phyloP scores from a whole-genome alignment of 2,113 vertebrate genomes.

The Nothobranchius furzeri region DNA sequence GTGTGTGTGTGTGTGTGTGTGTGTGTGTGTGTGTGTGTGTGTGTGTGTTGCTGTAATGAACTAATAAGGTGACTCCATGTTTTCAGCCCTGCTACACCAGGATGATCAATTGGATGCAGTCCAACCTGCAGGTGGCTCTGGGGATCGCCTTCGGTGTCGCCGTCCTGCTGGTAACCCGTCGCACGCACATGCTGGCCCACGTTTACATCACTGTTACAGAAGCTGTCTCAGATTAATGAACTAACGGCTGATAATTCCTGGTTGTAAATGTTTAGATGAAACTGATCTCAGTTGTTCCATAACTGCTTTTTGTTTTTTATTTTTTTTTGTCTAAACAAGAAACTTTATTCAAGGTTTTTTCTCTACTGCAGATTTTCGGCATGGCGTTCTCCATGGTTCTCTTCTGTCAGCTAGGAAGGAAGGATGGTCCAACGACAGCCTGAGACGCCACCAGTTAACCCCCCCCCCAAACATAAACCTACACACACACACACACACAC shows the following conservation, averaged over 20 bases:
- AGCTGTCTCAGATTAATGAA: no score
- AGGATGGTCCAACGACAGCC: constrained; percentile 18
- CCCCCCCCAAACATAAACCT: no score
- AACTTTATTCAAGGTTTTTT: neutral
- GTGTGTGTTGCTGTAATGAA: no score
- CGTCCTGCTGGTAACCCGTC: constrained; percentile 60
- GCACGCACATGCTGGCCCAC: neutral
- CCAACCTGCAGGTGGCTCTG: constrained; percentile 49
- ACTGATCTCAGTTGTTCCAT: no score
- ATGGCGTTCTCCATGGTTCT: constrained; percentile 74
- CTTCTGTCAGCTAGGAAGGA: constrained; percentile 69
- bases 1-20: no score
- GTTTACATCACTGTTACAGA: no score
- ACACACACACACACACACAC: neutral
- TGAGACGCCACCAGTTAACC: constrained; percentile 14
- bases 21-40: no score
- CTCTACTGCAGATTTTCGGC: constrained; percentile 64
- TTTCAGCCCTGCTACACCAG: constrained; percentile 55
- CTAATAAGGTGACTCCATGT: no score
- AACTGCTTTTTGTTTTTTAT: no score
- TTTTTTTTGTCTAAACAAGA: neutral
- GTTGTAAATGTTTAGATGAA: no score
- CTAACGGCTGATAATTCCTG: no score
- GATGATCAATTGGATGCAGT: constrained; percentile 40
- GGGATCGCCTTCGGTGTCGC: constrained; percentile 73